A percentile compares a stretch with the other conserved stretches of the same genome.
Conservation (phyloP, 2,113 vertebrate genomes). For the Macaca mulatta region DNA sequence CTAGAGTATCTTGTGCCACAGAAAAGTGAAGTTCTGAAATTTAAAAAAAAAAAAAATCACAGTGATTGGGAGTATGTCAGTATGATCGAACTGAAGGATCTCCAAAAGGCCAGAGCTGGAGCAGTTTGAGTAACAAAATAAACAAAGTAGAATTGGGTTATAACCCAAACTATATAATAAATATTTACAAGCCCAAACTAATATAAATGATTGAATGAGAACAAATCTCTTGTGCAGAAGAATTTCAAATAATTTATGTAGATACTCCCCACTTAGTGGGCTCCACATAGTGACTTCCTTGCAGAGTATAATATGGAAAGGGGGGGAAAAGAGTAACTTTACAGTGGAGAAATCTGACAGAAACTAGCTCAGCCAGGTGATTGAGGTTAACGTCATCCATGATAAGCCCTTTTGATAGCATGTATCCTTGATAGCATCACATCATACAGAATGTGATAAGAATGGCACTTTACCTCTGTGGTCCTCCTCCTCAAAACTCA, state of each 20-base stretch:
- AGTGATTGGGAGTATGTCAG: neutral
- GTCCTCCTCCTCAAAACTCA: neutral
- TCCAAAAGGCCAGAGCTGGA: neutral
- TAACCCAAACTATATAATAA: slow-evolving; percentile 15
- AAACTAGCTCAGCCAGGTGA: neutral
- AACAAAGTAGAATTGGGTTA: slow-evolving; percentile 39
- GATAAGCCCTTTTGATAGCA: neutral
- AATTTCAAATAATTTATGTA: neutral
- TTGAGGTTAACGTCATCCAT: neutral
- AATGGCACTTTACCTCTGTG: neutral
- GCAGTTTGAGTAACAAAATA: slow-evolving; percentile 37
- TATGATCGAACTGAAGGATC: neutral
- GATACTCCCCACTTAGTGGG: neutral
- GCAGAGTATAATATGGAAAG: neutral
- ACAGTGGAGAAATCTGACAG: neutral
- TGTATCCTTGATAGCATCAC: neutral
- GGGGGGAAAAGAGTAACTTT: neutral
- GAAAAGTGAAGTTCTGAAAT: neutral
- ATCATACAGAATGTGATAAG: neutral
- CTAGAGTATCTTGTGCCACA: neutral
- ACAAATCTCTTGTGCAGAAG: neutral
- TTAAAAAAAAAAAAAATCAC: neutral
- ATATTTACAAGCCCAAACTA: neutral
- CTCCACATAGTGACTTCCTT: neutral
- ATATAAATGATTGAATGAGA: neutral